These are phyloP conservation scores for Peromyscus leucopus DNA, from an alignment of 2,113 vertebrate species.

Conservation along the genomic window DNA sequence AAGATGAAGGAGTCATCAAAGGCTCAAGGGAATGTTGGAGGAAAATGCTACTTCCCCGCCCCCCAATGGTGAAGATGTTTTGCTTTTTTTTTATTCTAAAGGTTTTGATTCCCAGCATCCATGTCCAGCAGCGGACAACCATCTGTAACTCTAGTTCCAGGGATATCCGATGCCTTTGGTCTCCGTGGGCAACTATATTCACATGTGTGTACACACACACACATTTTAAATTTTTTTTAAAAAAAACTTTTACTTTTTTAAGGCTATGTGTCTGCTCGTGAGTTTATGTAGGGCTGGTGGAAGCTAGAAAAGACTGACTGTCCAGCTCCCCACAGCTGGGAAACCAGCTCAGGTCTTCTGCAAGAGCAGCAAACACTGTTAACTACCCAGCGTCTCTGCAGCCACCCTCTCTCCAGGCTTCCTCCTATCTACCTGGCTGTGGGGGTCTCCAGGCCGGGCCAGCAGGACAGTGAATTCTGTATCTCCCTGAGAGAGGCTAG, in stretches of 20 bases:
- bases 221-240: too few relatives aligned
- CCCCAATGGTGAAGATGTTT: background rate
- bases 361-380: background rate
- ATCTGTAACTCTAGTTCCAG: background rate
- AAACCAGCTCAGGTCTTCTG: background rate
- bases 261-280: too few relatives aligned
- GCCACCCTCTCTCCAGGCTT: background rate
- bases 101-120: background rate
- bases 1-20: background rate
- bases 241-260: background rate
- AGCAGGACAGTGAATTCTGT: accelerated
- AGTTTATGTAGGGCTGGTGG: background rate
- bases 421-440: background rate
- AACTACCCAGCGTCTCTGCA: background rate
- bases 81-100: background rate
- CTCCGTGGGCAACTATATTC: background rate
- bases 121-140: background rate
- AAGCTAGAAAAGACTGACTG: background rate
- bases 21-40: background rate
- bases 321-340: background rate
- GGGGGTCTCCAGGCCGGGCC: background rate
- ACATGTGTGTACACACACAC: background rate
- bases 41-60: background rate
- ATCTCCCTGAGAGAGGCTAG: background rate
- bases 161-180: too few relatives aligned